Evolutionary conservation across 1,140 invertebrate genomes (phyloP).

Genomic region (Hetaerina americana): DNA sequence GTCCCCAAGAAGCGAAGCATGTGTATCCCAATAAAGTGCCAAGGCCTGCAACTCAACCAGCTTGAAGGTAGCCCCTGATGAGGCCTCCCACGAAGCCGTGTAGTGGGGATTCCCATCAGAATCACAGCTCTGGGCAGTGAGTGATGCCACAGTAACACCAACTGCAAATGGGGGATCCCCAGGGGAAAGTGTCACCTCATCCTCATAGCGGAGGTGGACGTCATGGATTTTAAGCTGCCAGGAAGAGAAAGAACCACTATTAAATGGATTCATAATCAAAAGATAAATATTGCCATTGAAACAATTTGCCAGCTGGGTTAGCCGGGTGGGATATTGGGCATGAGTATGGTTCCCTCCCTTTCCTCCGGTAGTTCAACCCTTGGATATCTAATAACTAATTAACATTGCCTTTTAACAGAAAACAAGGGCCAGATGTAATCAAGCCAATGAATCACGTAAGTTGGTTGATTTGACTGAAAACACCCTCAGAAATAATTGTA

Average conservation of each 20-base stretch:
- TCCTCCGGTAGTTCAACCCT: too few species aligned
- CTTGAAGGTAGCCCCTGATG: conserved; percentile 60
- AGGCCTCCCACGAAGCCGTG: conserved; percentile 41
- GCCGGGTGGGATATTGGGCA: too few species aligned
- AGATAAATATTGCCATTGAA: too few species aligned
- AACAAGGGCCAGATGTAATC: too few species aligned
- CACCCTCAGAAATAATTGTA: too few species aligned
- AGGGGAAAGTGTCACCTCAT: conserved; percentile 51
- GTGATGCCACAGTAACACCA: conserved; percentile 70
- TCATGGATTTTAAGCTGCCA: conserved; percentile 76
- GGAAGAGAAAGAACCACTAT: conserved; percentile 18
- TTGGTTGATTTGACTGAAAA: too few species aligned
- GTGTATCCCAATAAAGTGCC: conserved; percentile 80
- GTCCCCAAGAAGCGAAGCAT: conserved; percentile 50
- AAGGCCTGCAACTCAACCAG: conserved; percentile 76
- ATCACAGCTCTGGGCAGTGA: conserved; percentile 85
- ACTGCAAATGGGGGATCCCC: conserved; percentile 55
- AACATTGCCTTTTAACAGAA: too few species aligned
- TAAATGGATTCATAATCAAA: too few species aligned
- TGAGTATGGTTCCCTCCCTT: too few species aligned
- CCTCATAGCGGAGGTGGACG: conserved; percentile 94
- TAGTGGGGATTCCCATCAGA: conserved; percentile 69
- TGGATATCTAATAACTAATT: too few species aligned
- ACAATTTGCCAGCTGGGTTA: too few species aligned
- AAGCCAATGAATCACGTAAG: too few species aligned